Percentiles rank a stretch among this genome's conserved stretches.
Evolutionary conservation across 2,113 vertebrate genomes (phyloP).

Genomic region (Corythornis madagascariensis): DNA sequence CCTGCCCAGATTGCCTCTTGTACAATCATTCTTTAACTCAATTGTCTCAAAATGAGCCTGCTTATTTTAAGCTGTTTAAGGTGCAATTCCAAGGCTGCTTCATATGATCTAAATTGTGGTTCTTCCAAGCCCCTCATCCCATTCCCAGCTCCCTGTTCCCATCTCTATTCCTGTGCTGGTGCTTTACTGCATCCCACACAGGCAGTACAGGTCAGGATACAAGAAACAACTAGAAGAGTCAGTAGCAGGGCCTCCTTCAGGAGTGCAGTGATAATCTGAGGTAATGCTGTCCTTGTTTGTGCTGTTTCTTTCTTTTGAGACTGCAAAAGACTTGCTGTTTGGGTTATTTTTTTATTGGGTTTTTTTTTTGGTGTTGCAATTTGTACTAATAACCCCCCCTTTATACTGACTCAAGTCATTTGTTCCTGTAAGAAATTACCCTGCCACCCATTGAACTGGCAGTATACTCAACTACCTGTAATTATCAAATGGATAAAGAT

Average conservation of each 20-base stretch:
- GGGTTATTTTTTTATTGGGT: not conserved
- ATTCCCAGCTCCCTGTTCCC: not conserved
- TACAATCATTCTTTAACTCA: not conserved
- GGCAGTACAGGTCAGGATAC: not conserved
- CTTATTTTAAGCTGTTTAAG: not conserved
- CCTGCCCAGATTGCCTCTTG: not conserved
- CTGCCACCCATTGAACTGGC: not conserved
- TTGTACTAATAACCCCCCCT: not conserved
- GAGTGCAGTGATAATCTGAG: not conserved
- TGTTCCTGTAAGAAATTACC: not conserved
- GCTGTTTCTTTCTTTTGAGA: not conserved
- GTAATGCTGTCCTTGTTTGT: not conserved
- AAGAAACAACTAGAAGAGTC: not conserved
- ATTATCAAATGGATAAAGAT: slow-evolving; percentile 7
- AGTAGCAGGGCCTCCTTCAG: accelerated
- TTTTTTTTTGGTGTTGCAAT: not conserved
- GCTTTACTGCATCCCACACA: accelerated
- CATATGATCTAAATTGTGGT: not conserved
- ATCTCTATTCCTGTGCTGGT: not conserved
- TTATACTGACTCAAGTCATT: accelerated
- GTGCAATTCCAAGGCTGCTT: not conserved
- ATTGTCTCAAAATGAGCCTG: not conserved
- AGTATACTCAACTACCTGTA: not conserved
- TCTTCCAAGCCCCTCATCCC: not conserved
- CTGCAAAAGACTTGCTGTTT: not conserved